These are phyloP conservation scores for Mactra quadrangularis DNA, from an alignment of 1,140 invertebrate genomes.

Conservation along the genomic window DNA sequence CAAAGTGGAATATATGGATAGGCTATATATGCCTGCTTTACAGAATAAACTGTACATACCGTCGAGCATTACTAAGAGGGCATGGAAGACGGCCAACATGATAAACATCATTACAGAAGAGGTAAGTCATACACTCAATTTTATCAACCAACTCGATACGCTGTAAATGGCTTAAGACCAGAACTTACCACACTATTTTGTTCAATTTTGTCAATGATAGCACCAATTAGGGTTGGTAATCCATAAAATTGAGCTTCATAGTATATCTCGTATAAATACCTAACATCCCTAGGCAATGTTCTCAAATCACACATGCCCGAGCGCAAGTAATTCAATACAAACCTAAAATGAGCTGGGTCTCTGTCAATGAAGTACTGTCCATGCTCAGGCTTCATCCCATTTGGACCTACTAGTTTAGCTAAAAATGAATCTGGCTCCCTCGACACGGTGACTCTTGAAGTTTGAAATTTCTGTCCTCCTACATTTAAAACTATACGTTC, in stretches of 20 bases:
- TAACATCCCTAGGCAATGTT: neutral
- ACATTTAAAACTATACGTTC: neutral
- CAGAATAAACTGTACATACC: neutral
- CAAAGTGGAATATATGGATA: neutral
- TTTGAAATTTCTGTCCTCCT: neutral
- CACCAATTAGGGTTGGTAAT: neutral
- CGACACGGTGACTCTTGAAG: neutral
- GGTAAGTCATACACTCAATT: neutral
- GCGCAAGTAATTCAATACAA: neutral
- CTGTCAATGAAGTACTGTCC: neutral
- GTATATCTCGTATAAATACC: conserved; percentile 4
- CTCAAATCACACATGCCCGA: neutral
- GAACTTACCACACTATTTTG: conserved; percentile 1
- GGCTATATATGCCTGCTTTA: neutral
- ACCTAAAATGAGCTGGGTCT: conserved; percentile 20
- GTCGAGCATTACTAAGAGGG: neutral
- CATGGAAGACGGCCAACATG: neutral
- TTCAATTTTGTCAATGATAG: neutral
- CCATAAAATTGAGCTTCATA: conserved; percentile 7
- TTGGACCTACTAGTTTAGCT: neutral
- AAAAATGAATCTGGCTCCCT: neutral
- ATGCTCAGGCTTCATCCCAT: too few species aligned
- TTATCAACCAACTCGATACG: neutral
- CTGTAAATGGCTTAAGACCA: neutral
- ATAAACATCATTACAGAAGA: neutral